Base-by-base conservation (phyloP, 2,113 vertebrate species). In the Callocephalon fimbriatum region DNA sequence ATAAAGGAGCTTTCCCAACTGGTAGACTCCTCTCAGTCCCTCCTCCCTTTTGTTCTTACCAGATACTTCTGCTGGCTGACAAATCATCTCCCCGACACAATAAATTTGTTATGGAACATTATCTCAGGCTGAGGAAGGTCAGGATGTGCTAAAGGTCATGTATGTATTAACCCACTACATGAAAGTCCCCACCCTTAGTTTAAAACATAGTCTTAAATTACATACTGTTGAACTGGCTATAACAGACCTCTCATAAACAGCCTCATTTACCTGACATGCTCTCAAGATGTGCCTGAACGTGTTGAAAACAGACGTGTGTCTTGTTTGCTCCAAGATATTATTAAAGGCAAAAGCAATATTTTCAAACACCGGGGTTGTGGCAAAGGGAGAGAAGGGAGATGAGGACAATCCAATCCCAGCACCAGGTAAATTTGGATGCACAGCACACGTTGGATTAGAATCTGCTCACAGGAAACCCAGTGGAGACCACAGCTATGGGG, bases 91-190 rank as follows among this genome's bases (percentile, higher is more conserved):
- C 80, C 74, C 0, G 3, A 77, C 92, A 97, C 90, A 95, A 97
- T 98, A 97, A 98, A 98, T 98, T 97, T 97, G 97, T 96, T 96
- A 95, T 95, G 96, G 96, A 97, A 97, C 97, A 97, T 98, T 98
- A 98, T 97, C 94, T 97, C 95, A 91, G 95, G 91, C 86, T 96
- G 88, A 80, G 96, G 96, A 97, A 97, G 95, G 97, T 97, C 96
- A 96, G 82, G 76, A 92, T 96, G 75, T 92, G 97, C 81, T 97
- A 97, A 98, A 97, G 98, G 97, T 97, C 97, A 86, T 93, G 96
- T 96, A 90, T 95, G 90, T 81, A 97, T 98, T 97, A 98, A 96
- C 95, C 93, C 51, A 93, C 86, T 87, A 97, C 94, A 96, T 47
- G 32, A 90, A 37, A 94, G 86, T 78, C 29, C 79, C 90, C 88